Percentiles rank a stretch among this genome's conserved stretches.
phyloP scores from a whole-genome alignment of 92 coral and sea anemone species.

The Epizoanthus illoricatus region DNA sequence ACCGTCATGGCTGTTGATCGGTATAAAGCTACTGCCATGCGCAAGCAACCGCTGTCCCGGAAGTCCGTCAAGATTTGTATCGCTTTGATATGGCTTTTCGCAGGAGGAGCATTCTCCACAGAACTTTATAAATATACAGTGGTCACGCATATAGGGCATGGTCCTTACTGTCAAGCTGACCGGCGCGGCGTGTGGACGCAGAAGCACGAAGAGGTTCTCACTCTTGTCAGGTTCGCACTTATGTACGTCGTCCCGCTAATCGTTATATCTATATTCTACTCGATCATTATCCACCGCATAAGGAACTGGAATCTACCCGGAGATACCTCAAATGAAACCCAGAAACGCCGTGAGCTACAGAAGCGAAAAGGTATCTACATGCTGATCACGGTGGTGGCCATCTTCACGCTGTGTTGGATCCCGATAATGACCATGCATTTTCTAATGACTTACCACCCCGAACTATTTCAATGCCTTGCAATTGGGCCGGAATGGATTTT shows the following conservation, averaged over 20 bases:
- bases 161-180: neutral
- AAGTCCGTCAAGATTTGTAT: conserved; percentile 13
- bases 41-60: conserved; percentile 10
- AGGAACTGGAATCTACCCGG: conserved; percentile 26
- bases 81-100: conserved; percentile 3
- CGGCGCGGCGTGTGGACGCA: neutral
- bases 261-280: neutral
- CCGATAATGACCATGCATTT: conserved; percentile 20
- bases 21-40: conserved; percentile 5
- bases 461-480: neutral
- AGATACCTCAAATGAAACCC: neutral
- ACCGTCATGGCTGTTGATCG: conserved; percentile 23
- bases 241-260: conserved; percentile 20
- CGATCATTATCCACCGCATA: conserved; percentile 15
- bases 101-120: neutral
- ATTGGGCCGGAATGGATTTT: neutral
- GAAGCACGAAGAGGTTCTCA: neutral
- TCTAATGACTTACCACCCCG: neutral
- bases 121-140: conserved; percentile 22
- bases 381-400: neutral
- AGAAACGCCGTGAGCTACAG: conserved; percentile 21
- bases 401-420: conserved; percentile 34
- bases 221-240: neutral
- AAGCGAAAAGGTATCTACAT: conserved; percentile 21
- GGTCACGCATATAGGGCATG: neutral